Conservation (phyloP, 2,113 vertebrate species). For the Lepus americanus region DNA sequence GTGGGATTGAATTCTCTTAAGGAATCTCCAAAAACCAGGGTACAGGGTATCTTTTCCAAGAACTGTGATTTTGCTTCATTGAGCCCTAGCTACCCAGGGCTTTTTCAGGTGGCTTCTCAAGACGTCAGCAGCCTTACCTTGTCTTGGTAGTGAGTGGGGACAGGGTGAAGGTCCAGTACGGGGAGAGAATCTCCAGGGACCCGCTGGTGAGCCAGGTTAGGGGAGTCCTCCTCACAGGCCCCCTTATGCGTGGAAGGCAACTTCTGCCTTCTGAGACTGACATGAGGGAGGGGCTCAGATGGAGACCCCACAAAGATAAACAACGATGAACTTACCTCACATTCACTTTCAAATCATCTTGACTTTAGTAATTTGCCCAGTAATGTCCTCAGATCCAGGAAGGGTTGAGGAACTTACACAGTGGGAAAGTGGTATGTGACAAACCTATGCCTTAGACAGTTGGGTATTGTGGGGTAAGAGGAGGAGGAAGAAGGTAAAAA, state of each 20-base stretch:
- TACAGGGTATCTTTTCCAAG: neutral
- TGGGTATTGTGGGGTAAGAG: neutral
- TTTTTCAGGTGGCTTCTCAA: neutral
- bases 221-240: neutral
- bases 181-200: neutral
- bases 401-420: neutral
- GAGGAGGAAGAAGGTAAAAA: neutral
- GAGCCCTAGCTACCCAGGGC: neutral
- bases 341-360: constrained; percentile 28
- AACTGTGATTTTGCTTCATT: constrained; percentile 14
- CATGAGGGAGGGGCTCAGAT: neutral
- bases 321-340: neutral
- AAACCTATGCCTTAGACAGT: neutral
- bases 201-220: neutral
- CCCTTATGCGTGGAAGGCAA: neutral
- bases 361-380: neutral
- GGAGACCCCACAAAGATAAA: constrained; percentile 4
- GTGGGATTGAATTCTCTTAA: neutral
- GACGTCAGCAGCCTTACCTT: neutral
- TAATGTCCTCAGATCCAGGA: neutral
- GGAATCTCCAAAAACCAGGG: neutral
- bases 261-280: neutral
- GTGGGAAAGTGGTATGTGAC: neutral
- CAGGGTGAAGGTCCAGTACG: neutral
- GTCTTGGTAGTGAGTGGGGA: constrained; percentile 11